Evolutionary conservation across 2,797 vertebrate genomes (phyloP), one percentile per base, ranked within the genome.

Genomic region (Thunnus albacares): DNA sequence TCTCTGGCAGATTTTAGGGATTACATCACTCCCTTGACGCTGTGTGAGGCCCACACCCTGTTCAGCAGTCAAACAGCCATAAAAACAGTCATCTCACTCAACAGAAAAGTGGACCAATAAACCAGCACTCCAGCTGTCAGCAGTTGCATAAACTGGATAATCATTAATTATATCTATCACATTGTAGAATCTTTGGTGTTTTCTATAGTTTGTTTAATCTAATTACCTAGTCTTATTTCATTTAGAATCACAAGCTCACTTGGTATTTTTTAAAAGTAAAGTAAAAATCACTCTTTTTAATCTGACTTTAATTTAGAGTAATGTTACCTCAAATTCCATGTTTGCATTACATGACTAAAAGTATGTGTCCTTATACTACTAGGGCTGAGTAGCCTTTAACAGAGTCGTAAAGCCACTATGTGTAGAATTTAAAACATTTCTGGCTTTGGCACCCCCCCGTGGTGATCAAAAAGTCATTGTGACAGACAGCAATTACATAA

Each of bases 21-120:
- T 95, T 91, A 95, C 92, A 90, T 96, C 94, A 94, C 83, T 89
- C 88, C 79, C 86, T 62, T 58, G 83, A 91, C 79, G 52, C 76
- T 24, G 66, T 84, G 81, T 79, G 79, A 89, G 87, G 86, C 83
- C 91, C 87, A 91, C 92, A 73, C 91, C 93, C 90, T 77, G 69
- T 74, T 77, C 67, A 74, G 66, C 77, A 65, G 77, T 77, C 73
- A 62, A 65, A 79, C 4, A 2, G 45, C 43, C 56, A 26, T 24
- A 59, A 81, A 71, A 58, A 59, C 33, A 76, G 28, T 53, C 77
- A 26, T 70, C 65, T 41, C 47, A 20, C 22, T 30, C 38, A 77
- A 38, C 47, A 65, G 52, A 47, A 13, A 15, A 56, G 38, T 18
- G 61, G 51, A 77, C 43, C 28, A 53, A 76, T 67, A 70, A 45